Percentiles rank a stretch among this genome's conserved stretches.
phyloP scores from a whole-genome alignment of 2,113 vertebrate species.

The Urocynchramus pylzowi region DNA sequence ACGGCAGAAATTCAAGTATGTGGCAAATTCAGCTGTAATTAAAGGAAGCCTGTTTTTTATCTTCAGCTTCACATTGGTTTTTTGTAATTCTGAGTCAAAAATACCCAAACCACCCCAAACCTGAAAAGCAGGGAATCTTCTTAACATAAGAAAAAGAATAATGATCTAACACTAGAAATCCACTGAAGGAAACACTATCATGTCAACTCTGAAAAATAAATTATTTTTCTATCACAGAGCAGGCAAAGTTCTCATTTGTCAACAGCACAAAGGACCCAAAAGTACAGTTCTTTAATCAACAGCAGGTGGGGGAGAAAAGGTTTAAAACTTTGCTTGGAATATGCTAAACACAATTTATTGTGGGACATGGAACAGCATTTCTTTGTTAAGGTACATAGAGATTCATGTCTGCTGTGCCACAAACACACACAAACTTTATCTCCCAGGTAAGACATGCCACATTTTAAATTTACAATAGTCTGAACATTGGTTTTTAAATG shows the following conservation, averaged over 20 bases:
- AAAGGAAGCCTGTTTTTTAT: not conserved
- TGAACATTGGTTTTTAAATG: not conserved
- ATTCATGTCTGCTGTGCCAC: not conserved
- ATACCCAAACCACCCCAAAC: not conserved
- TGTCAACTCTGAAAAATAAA: not conserved
- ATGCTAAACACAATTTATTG: not conserved
- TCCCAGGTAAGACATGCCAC: not conserved
- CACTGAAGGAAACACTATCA: not conserved
- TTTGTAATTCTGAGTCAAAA: not conserved
- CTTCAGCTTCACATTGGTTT: not conserved
- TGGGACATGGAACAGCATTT: not conserved
- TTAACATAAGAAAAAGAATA: not conserved
- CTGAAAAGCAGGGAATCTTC: not conserved
- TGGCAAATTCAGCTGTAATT: constrained; percentile 89
- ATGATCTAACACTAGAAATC: not conserved
- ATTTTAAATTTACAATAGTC: not conserved
- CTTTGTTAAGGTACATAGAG: not conserved
- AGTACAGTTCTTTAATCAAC: not conserved
- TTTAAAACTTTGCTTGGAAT: not conserved
- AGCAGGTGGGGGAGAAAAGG: fast-evolving
- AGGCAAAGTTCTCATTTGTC: not conserved
- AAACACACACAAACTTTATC: not conserved
- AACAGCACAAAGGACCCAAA: not conserved
- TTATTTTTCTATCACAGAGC: not conserved
- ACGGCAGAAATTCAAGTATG: constrained; percentile 94